phyloP scores from a whole-genome alignment of 2,888 invertebrate species.

The Drosophila fungiperda region DNA sequence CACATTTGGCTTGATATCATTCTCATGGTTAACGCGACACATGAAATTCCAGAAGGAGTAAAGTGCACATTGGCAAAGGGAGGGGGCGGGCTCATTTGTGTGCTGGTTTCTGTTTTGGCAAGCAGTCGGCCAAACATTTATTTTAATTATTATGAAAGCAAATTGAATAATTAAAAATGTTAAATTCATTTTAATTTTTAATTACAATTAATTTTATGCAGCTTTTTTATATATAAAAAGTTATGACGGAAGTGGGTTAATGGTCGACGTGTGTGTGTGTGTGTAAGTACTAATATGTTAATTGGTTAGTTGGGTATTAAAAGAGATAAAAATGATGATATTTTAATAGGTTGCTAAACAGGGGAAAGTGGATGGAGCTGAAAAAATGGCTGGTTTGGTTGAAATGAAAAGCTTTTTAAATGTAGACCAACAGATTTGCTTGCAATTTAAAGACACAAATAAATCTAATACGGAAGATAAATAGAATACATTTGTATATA shows the following conservation, averaged over 20 bases:
- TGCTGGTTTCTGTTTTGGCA: conserved; percentile 43
- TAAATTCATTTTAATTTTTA: conserved; percentile 78
- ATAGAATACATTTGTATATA: conserved; percentile 8
- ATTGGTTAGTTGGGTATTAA: conserved; percentile 27
- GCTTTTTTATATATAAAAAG: conserved; percentile 1
- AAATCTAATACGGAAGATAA: background rate
- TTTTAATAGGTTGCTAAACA: background rate
- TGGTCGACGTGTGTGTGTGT: conserved; percentile 7
- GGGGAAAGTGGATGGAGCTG: background rate
- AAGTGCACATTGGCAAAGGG: background rate
- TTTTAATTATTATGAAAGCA: conserved; percentile 76
- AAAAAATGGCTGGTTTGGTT: background rate
- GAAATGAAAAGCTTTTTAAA: background rate
- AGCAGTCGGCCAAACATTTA: conserved; percentile 63
- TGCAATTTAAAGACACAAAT: background rate
- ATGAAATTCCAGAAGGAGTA: conserved; percentile 34
- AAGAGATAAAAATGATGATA: background rate
- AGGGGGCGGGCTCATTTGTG: conserved; percentile 40
- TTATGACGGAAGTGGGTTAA: conserved; percentile 23
- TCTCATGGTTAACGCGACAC: conserved; percentile 63
- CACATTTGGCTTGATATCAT: conserved; percentile 71
- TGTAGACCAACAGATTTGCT: background rate
- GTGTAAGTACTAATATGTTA: conserved; percentile 37
- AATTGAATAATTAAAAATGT: conserved; percentile 78
- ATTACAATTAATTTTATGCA: conserved; percentile 71